Conservation (phyloP, 1,140 invertebrate species). For the Orchesella cincta region DNA sequence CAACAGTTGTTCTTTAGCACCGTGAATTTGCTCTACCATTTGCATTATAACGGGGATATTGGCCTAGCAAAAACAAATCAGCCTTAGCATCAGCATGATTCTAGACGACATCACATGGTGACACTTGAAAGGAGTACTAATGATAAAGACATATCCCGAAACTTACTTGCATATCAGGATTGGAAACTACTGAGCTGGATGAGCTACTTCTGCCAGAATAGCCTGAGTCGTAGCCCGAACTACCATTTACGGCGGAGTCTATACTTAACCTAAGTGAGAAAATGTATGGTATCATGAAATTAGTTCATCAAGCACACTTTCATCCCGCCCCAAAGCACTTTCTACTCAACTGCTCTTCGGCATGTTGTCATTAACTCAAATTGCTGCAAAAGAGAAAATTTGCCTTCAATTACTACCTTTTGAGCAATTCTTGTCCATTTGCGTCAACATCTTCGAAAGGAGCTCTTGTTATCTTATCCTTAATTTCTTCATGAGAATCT, state of each 20-base stretch:
- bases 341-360: not conserved
- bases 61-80: constrained; percentile 58
- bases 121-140: constrained; percentile 53
- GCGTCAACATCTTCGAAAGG: constrained; percentile 88
- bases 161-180: constrained; percentile 66
- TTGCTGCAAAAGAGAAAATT: constrained; percentile 4
- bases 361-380: not conserved
- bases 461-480: constrained; percentile 88
- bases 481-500: constrained; percentile 90
- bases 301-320: too few species aligned
- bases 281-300: too few species aligned
- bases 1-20: constrained; percentile 83
- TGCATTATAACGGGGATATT: constrained; percentile 69
- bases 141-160: not conserved
- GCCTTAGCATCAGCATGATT: not conserved
- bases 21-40: constrained; percentile 78
- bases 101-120: not conserved
- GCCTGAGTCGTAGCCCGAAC: constrained; percentile 60
- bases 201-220: constrained; percentile 63
- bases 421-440: constrained; percentile 68
- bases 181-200: constrained; percentile 64
- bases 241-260: constrained; percentile 51
- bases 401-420: constrained; percentile 59
- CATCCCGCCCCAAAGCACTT: too few species aligned
- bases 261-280: constrained; percentile 57